Evolutionary conservation across 2,888 invertebrate genomes (phyloP).

Genomic region (Nomada ruficornis): DNA sequence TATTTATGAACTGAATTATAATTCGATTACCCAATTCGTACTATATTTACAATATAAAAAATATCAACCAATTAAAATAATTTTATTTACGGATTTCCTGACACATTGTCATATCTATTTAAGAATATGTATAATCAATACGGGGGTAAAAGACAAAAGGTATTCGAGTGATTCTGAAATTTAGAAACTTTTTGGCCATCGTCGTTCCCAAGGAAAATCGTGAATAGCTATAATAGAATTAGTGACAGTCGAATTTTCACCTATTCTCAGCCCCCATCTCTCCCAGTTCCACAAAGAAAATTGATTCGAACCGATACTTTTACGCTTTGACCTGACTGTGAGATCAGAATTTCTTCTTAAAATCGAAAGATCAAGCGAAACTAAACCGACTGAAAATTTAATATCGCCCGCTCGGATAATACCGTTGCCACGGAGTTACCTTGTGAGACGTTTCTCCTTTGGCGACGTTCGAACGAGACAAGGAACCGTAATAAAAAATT

Average conservation of each 20-base stretch:
- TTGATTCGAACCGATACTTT: conserved; percentile 8
- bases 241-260: conserved; percentile 7
- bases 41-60: background rate
- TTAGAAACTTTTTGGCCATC: background rate
- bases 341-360: conserved; percentile 10
- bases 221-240: background rate
- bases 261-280: background rate
- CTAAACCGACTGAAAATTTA: conserved; percentile 34
- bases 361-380: conserved; percentile 25
- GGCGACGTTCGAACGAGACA: conserved; percentile 10
- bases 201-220: background rate
- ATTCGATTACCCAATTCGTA: background rate
- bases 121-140: background rate
- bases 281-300: conserved; percentile 5
- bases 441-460: conserved; percentile 1
- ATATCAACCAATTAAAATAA: background rate
- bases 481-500: background rate
- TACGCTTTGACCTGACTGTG: background rate
- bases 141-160: background rate
- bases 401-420: conserved; percentile 27
- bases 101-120: background rate
- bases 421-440: conserved; percentile 25
- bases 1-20: too few relatives aligned
- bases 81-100: background rate
- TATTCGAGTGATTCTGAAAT: conserved; percentile 16